A percentile compares a stretch with the other conserved stretches of the same genome.
Evolutionary conservation across 2,888 invertebrate species (phyloP).

Genomic region (Pimpla rufipes): DNA sequence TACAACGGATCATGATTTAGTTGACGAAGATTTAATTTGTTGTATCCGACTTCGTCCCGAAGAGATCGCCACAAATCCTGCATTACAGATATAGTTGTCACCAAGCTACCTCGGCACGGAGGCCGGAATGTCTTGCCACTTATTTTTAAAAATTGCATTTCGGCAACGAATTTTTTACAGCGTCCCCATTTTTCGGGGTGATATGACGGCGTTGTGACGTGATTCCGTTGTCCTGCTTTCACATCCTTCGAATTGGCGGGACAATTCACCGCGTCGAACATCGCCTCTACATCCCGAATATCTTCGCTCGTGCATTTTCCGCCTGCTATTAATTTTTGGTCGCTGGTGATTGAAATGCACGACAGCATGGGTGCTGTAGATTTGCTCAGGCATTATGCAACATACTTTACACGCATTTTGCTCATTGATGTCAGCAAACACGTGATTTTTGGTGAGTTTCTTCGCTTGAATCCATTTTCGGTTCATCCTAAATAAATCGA

Average conservation of each 20-base stretch:
- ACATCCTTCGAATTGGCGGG: no score
- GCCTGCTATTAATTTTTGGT: no score
- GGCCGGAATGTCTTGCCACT: not conserved
- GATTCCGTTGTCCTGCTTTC: no score
- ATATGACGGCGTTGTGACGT: no score
- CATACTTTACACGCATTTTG: slow-evolving; percentile 6
- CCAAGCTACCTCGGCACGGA: not conserved
- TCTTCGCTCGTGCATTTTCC: no score
- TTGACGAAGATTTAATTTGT: no score
- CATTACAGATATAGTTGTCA: not conserved
- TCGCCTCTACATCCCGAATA: no score
- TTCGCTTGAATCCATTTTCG: not conserved
- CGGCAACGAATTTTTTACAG: no score
- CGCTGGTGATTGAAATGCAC: no score
- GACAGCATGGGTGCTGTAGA: no score
- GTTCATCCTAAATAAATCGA: not conserved
- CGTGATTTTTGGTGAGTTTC: not conserved
- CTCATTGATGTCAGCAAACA: not conserved
- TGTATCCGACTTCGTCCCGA: not conserved
- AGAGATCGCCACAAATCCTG: not conserved
- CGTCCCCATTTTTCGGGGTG: no score
- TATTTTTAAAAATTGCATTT: not conserved
- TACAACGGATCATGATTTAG: not conserved
- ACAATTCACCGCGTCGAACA: no score
- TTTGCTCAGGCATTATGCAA: not conserved